Base-by-base conservation (phyloP, 2,888 invertebrate genomes). In the Magallana nippona region DNA sequence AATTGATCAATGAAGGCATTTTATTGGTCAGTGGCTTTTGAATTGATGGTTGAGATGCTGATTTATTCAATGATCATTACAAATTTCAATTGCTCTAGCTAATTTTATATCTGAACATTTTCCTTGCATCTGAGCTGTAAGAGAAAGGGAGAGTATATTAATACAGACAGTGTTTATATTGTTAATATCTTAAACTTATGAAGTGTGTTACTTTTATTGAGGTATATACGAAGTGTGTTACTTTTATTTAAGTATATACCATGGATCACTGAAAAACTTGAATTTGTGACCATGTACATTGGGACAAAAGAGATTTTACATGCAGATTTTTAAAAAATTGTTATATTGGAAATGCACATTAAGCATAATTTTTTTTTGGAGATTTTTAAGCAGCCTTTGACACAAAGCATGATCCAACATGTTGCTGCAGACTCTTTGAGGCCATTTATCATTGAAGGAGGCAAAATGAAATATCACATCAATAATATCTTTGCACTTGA, bases 381-480 rank as follows among this genome's bases (percentile, higher is more conserved):
- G 44, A 44, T 44, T 44, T 44, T 71, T 32, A 32, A 71, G 71
- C 22, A 71, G 22, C 27, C 71, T 71, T 8, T 60, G 71, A 71
- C 13, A 27, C 10, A 71, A 71, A 32, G 71, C 71, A 71, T 63
- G 63, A 63, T 63, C 22, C 11, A 63, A 63, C 63, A 63, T 71
- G 71, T 27, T 71, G 71, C 71, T 32, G 0, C 71, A 71, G 22
- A 15, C 71, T 15, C 22, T 27, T 22, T 10, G 15, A 27, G 71
- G 13, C 27, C 71, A 71, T 71, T 27, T 27, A 71, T 71, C 71
- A 71, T 27, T 15, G 71, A 71, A 27, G 27, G 63, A 71, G 32
- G 22, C 71, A 71, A 71, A n/a, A 71, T 71, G 71, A 71, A 71
- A 71, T 71, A 71, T 71, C 71, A 19, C 71, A 71, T 71, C 32